Conservation (phyloP, 2,888 invertebrate genomes). For the Rhamnusium bicolor region DNA sequence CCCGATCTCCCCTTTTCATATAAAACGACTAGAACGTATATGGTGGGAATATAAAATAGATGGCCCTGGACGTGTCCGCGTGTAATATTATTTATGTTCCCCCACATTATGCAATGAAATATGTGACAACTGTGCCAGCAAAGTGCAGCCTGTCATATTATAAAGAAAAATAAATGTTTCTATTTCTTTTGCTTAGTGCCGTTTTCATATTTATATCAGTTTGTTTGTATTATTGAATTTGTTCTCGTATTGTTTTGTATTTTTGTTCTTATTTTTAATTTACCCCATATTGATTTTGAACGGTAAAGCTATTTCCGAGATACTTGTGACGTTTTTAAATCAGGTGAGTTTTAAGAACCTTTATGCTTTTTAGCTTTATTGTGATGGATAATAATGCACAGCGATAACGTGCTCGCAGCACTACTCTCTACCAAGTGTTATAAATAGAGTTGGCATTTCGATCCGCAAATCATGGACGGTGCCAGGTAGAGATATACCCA, state of each 20-base stretch:
- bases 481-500: no score
- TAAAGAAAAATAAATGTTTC: conserved; percentile 16
- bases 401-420: no score
- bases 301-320: neutral
- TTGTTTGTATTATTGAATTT: conserved; percentile 6
- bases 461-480: no score
- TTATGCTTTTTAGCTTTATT: no score
- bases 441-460: no score
- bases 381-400: no score
- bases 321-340: no score
- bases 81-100: conserved; percentile 29
- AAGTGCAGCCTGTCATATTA: conserved; percentile 25
- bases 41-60: conserved; percentile 9
- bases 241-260: neutral
- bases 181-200: conserved; percentile 5
- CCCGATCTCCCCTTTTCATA: neutral
- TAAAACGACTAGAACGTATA: neutral
- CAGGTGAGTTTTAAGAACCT: no score
- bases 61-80: conserved; percentile 20
- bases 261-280: neutral
- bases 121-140: conserved; percentile 23
- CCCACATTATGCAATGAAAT: conserved; percentile 30
- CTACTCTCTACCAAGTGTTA: no score
- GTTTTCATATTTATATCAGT: neutral
- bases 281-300: neutral